Base-by-base conservation (phyloP, 2,888 invertebrate genomes). In the Diadegma fenestrale region DNA sequence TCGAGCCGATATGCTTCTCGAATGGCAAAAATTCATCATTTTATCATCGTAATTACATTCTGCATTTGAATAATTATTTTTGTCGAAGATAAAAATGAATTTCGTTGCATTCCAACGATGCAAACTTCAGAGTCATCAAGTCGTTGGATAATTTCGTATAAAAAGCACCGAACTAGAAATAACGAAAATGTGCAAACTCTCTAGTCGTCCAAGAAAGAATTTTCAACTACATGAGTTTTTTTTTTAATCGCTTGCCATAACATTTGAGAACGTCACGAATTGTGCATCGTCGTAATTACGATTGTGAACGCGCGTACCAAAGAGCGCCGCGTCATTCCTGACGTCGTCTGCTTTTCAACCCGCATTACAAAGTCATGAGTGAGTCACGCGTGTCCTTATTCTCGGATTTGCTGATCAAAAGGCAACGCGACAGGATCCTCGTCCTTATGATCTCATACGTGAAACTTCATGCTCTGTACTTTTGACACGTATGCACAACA, bases 321-420 rank as follows among this genome's bases (percentile, higher is more conserved):
- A 77, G 63, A 54, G 30, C 41, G 30, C 51, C 61, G 41, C 61
- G 41, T 69, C 4, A 61, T 61, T 68, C 37, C 58, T 68, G 78
- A 54, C 37, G 45, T 63, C 41, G 51, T 63, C 41, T 63, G 30
- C 58, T 22, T 43, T 30, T 33, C 33, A 33, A 6, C 33, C 45
- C 58, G 73, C 41, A 63, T 22, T 43, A 30, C 66, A 43, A 58
- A 61, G 69, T 73, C 83, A 51, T 43, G 58, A n/a, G 30, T 51
- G 64, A 68, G 63, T 75, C 63, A 75, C 63, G 61, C 22, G 69
- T 58, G 66, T 76, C 80, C 76, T 80, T 80, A 75, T 61, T 71
- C 69, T 58, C 19, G 61, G 33, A 33, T n/a, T 37, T n/a, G 37
- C 37, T 37, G 41, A 61, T 43, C 33, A 5, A 5, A 10, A 66